Base-by-base conservation (phyloP, 2,113 vertebrate species). In the Rhizomys pruinosus region DNA sequence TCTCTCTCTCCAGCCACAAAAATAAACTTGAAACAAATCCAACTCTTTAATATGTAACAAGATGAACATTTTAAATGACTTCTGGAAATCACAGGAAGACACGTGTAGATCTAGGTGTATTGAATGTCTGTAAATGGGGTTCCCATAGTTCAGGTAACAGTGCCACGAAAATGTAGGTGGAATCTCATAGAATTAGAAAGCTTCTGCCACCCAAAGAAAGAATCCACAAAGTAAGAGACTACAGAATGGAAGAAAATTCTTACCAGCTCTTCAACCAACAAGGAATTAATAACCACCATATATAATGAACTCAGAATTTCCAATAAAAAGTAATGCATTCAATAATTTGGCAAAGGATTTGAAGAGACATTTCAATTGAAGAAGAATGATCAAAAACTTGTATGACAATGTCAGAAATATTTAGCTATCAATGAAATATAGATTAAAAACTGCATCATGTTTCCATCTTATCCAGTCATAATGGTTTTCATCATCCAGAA, bases 191-290 rank as follows among this genome's bases (percentile, higher is more conserved):
- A 82, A 34, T 47, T 34, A 32, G 61, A 66, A 84, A 34, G 27
- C 5, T 7, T 64, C 59, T 42, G 16, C 4, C 9, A 44, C 2
- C 37, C 11, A 39, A 32, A 63, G 42, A 47, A 22, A 1, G 9
- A 66, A 32, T 66, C 7, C 10, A 12, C 32, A 84, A 27, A 47
- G 32, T 34, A 27, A 63, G 17, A 44, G 39, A 4, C 27, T 23
- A 20, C 2, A 66, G 37, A 32, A 44, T 47, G 29, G 32, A 4
- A 77, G 47, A 34, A 39, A 66, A 32, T 44, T 9, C 12, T 6
- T 4, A 1, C 25, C 5, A 2, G 1, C 5, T 32, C 32, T 44
- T 47, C 2, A 63, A 34, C 32, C 61, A 66, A 64, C 2, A 22
- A 22, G 13, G 10, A 9, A 66, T 47, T 84, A 47, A 17, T 66